Percentiles rank a stretch among this genome's conserved stretches.
These are phyloP conservation scores for Mormyrus proboscirostris DNA, from an alignment of 2,797 vertebrate genomes.

Conservation along the genomic window DNA sequence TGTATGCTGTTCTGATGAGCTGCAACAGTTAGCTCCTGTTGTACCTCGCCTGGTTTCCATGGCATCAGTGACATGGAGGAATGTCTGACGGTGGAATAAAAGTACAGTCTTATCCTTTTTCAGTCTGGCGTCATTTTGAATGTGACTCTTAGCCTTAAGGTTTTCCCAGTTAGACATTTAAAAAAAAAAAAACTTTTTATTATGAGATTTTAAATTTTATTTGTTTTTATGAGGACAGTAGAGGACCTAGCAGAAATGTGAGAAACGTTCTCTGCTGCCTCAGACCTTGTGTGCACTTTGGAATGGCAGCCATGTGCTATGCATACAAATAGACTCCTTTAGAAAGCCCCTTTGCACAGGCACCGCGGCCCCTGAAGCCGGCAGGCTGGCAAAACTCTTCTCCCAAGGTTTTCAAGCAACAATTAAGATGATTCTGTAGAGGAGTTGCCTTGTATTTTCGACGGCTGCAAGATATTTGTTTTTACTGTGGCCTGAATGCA, in stretches of 20 bases:
- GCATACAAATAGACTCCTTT: slow-evolving; percentile 48
- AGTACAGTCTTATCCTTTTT: neutral
- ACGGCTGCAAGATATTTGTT: neutral
- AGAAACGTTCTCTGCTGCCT: slow-evolving; percentile 39
- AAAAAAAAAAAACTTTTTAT: slow-evolving; percentile 14
- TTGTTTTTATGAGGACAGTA: slow-evolving; percentile 23
- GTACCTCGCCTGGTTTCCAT: slow-evolving; percentile 16
- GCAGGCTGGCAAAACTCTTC: slow-evolving; percentile 26
- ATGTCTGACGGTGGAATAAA: neutral
- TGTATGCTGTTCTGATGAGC: neutral
- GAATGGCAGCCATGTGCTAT: slow-evolving; percentile 36
- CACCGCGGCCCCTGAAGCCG: slow-evolving; percentile 5
- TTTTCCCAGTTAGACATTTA: slow-evolving; percentile 6
- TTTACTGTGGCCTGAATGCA: neutral
- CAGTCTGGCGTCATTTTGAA: neutral
- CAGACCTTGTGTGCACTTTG: slow-evolving; percentile 43
- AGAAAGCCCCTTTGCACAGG: slow-evolving; percentile 40
- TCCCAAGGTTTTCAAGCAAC: slow-evolving; percentile 10
- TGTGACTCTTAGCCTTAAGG: neutral
- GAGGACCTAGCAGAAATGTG: slow-evolving; percentile 41
- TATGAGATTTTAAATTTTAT: neutral
- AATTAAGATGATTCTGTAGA: neutral
- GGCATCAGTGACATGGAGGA: neutral
- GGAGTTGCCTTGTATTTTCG: neutral
- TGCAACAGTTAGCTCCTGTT: slow-evolving; percentile 7